Evolutionary conservation across 2,888 invertebrate species (phyloP).

Genomic region (Prenolepis imparis): DNA sequence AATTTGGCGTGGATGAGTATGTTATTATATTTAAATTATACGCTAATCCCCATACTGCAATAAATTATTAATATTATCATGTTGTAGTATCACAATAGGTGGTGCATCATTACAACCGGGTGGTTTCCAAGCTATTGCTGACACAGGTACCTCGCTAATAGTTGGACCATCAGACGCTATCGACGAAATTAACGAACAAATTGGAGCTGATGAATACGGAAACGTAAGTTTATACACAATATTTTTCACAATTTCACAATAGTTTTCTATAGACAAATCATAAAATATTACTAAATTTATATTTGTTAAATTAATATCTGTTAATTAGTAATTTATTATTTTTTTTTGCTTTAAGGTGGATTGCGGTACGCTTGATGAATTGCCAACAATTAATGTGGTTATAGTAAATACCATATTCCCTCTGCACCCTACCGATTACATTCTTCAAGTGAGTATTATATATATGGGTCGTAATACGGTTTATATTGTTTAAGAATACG

Average conservation of each 20-base stretch:
- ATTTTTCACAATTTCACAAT: neutral
- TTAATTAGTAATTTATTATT: slow-evolving; percentile 1
- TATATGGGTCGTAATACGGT: neutral
- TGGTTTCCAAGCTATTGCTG: slow-evolving; percentile 98
- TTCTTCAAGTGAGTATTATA: slow-evolving; percentile 91
- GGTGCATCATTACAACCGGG: slow-evolving; percentile 89
- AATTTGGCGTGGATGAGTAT: slow-evolving; percentile 95
- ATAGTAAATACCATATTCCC: slow-evolving; percentile 92
- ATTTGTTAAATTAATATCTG: neutral
- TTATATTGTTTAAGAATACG: slow-evolving; percentile 16
- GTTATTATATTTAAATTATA: slow-evolving; percentile 7
- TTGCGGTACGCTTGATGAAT: slow-evolving; percentile 92
- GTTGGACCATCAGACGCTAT: slow-evolving; percentile 96
- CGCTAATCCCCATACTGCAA: slow-evolving; percentile 73
- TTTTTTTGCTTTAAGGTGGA: slow-evolving; percentile 88
- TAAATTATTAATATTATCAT: slow-evolving; percentile 9
- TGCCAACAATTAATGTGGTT: slow-evolving; percentile 93
- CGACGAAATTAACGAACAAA: slow-evolving; percentile 92
- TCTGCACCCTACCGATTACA: slow-evolving; percentile 94
- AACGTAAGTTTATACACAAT: slow-evolving; percentile 88
- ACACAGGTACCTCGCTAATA: slow-evolving; percentile 98
- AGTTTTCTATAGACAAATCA: neutral
- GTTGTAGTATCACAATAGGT: slow-evolving; percentile 87
- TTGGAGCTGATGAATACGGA: slow-evolving; percentile 94
- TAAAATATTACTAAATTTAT: neutral